Percentiles rank a stretch among this genome's conserved stretches.
phyloP scores from a whole-genome alignment of 2,113 vertebrate genomes.

The Rhinopomastus cyanomelas region DNA sequence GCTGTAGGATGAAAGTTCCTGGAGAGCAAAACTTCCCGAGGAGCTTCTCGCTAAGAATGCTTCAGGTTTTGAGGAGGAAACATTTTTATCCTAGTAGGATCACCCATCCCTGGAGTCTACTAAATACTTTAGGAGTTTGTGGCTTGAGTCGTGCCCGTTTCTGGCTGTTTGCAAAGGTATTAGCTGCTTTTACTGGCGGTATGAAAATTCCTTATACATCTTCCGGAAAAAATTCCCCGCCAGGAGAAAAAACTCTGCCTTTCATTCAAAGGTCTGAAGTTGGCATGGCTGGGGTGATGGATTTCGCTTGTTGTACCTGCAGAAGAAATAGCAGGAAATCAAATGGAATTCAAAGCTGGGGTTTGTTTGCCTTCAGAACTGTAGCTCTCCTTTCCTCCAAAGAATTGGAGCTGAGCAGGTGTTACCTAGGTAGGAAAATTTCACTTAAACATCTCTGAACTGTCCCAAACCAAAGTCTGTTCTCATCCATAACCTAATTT shows the following conservation, averaged over 20 bases:
- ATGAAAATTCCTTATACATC: conserved; percentile 23
- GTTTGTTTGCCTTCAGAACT: conserved; percentile 16
- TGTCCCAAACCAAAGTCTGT: conserved; percentile 62
- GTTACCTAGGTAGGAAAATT: conserved; percentile 51
- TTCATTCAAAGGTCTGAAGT: neutral
- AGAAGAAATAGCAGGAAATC: neutral
- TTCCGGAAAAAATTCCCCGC: neutral
- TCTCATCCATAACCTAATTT: conserved; percentile 67
- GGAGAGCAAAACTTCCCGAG: neutral
- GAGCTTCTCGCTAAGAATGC: neutral
- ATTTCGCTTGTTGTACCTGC: neutral
- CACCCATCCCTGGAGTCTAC: neutral
- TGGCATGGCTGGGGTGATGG: neutral
- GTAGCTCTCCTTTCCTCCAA: conserved; percentile 24
- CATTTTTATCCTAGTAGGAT: neutral
- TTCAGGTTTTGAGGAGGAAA: conserved; percentile 13
- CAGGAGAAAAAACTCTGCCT: conserved; percentile 4
- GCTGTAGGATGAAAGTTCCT: neutral
- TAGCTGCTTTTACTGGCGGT: neutral
- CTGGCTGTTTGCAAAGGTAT: neutral
- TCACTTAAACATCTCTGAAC: conserved; percentile 64
- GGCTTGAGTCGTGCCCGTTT: neutral
- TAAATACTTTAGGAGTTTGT: conserved; percentile 20
- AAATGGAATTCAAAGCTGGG: neutral
- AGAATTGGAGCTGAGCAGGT: conserved; percentile 18